phyloP scores from a whole-genome alignment of 1,140 invertebrate species.

The Zaprionus davidi region DNA sequence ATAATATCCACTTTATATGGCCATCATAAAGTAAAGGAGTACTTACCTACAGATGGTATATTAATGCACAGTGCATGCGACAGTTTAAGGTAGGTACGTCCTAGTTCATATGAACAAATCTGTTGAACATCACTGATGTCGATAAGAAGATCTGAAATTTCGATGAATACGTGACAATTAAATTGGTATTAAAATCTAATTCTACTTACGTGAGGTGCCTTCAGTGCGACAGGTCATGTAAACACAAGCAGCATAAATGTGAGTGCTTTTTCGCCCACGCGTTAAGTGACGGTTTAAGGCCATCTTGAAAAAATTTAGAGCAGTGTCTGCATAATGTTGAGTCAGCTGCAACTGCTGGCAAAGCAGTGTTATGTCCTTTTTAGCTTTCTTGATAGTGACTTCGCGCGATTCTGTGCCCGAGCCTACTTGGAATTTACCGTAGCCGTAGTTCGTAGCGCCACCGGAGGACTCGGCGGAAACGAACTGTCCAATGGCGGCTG shows the following conservation, averaged over 20 bases:
- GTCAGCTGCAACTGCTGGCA: slow-evolving; percentile 93
- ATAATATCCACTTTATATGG: too few species aligned
- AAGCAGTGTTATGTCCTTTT: slow-evolving; percentile 90
- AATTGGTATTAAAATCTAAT: not conserved
- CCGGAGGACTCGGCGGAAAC: slow-evolving; percentile 95
- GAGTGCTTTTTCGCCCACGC: slow-evolving; percentile 94
- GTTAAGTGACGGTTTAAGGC: slow-evolving; percentile 95
- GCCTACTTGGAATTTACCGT: slow-evolving; percentile 91
- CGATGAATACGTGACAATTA: not conserved
- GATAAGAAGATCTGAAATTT: slow-evolving; percentile 93
- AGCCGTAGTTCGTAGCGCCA: slow-evolving; percentile 90
- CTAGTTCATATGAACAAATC: slow-evolving; percentile 98
- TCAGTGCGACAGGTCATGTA: slow-evolving; percentile 98
- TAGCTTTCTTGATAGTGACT: slow-evolving; percentile 95
- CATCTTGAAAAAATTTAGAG: slow-evolving; percentile 98
- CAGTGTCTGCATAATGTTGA: slow-evolving; percentile 95
- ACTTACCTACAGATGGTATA: slow-evolving; percentile 95
- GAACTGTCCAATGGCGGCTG: slow-evolving; percentile 95
- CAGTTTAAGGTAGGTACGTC: slow-evolving; percentile 95
- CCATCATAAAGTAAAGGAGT: not conserved
- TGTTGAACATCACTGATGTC: slow-evolving; percentile 98
- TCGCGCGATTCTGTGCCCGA: slow-evolving; percentile 94
- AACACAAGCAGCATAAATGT: slow-evolving; percentile 98
- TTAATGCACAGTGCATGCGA: slow-evolving; percentile 96
- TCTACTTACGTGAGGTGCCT: slow-evolving; percentile 94